Percentiles rank a stretch among this genome's conserved stretches.
Conservation (phyloP, 2,797 vertebrate genomes). For the Dallia pectoralis region DNA sequence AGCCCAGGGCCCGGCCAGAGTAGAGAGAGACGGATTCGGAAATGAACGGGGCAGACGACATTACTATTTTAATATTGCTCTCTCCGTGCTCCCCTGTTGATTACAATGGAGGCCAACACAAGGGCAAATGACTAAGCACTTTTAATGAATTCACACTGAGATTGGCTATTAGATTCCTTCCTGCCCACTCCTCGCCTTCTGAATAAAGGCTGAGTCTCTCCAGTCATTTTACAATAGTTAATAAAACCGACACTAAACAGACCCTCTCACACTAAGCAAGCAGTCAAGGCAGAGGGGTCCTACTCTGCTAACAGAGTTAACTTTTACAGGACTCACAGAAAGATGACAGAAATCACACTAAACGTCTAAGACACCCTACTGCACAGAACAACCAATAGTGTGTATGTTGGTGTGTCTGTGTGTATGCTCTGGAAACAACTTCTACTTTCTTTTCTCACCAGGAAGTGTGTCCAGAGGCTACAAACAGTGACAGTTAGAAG, state of each 20-base stretch:
- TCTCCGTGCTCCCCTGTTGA: conserved; percentile 1
- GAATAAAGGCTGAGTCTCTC: not conserved
- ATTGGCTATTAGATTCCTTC: conserved; percentile 14
- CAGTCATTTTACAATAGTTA: not conserved
- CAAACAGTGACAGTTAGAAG: not conserved
- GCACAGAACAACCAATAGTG: not conserved
- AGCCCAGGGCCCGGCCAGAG: not conserved
- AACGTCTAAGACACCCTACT: not conserved
- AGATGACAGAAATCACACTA: conserved; percentile 1
- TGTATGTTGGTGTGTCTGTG: not conserved
- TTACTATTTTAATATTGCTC: conserved; percentile 5
- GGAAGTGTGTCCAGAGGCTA: conserved; percentile 3
- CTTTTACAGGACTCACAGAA: not conserved
- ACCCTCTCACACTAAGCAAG: not conserved
- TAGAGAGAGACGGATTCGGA: conserved; percentile 7
- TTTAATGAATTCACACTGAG: conserved; percentile 15
- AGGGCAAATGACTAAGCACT: not conserved
- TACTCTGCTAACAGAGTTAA: not conserved
- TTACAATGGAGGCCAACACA: not conserved
- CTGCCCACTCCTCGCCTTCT: not conserved
- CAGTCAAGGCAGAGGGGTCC: not conserved
- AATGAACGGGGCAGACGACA: conserved; percentile 15
- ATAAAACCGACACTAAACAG: not conserved
- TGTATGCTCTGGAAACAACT: not conserved
- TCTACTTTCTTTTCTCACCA: not conserved